Evolutionary conservation across 2,113 vertebrate species (phyloP).

Genomic region (Heloderma charlesbogerti): DNA sequence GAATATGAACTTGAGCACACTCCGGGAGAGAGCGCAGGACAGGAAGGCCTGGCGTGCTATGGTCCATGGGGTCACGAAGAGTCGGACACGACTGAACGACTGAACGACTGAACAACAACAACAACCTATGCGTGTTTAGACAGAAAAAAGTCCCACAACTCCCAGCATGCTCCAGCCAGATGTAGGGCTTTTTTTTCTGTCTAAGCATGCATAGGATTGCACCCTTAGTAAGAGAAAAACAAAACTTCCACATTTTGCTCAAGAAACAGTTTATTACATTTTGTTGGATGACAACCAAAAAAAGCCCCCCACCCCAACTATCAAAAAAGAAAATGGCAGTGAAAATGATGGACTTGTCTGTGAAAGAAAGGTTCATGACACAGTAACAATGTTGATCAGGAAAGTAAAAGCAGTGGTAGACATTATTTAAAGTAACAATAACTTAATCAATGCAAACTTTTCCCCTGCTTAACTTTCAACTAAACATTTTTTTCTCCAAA

Average conservation of each 20-base stretch:
- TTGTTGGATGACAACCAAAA: slow-evolving; percentile 19
- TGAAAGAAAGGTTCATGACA: slow-evolving; percentile 54
- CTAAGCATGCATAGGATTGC: too few species aligned
- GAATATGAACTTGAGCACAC: too few species aligned
- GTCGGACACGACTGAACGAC: too few species aligned
- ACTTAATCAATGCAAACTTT: slow-evolving; percentile 47
- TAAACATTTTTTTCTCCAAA: slow-evolving; percentile 61
- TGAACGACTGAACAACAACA: too few species aligned
- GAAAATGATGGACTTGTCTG: slow-evolving; percentile 52
- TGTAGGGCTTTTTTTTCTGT: too few species aligned
- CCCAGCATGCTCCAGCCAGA: too few species aligned
- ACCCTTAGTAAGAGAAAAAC: neutral
- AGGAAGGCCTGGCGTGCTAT: too few species aligned
- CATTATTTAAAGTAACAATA: slow-evolving; percentile 61
- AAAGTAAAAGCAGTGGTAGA: slow-evolving; percentile 53
- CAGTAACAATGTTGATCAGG: slow-evolving; percentile 58
- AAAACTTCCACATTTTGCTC: slow-evolving; percentile 41
- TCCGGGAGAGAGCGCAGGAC: too few species aligned
- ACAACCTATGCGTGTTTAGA: too few species aligned
- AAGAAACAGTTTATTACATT: slow-evolving; percentile 69
- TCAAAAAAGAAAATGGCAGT: slow-evolving; percentile 48
- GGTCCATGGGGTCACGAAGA: too few species aligned
- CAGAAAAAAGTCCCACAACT: too few species aligned
- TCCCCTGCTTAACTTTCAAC: slow-evolving; percentile 40
- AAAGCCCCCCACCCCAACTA: slow-evolving; percentile 59